Evolutionary conservation across 1,140 invertebrate genomes (phyloP).

Genomic region (Zaprionus lachaisei): DNA sequence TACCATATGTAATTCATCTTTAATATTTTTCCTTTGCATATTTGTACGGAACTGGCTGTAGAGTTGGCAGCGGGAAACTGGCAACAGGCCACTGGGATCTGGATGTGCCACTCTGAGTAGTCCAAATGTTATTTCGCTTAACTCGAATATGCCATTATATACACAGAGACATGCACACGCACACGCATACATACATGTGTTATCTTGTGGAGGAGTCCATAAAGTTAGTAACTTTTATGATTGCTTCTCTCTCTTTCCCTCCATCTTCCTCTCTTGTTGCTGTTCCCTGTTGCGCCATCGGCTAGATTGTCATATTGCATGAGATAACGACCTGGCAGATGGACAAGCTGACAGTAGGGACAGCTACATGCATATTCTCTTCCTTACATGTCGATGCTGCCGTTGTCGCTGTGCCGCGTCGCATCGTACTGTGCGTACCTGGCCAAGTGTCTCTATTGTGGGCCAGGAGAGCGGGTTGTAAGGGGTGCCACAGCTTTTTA

Average conservation of each 20-base stretch:
- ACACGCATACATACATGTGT: background rate
- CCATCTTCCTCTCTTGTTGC: slow-evolving; percentile 16
- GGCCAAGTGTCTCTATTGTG: slow-evolving; percentile 17
- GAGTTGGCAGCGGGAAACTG: background rate
- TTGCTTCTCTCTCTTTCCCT: slow-evolving; percentile 31
- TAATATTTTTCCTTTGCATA: slow-evolving; percentile 75
- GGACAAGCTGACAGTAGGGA: slow-evolving; percentile 56
- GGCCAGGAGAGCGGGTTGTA: background rate
- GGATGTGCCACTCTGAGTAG: slow-evolving; percentile 1
- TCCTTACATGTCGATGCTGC: slow-evolving; percentile 47
- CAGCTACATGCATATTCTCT: slow-evolving; percentile 55
- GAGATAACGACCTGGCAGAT: slow-evolving; percentile 69
- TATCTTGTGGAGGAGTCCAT: slow-evolving; percentile 21
- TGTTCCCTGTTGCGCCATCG: slow-evolving; percentile 28
- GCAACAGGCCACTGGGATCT: slow-evolving; percentile 4
- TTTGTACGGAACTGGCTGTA: slow-evolving; percentile 54
- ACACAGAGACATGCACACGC: background rate
- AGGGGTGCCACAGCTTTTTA: slow-evolving; percentile 34
- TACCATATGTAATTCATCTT: slow-evolving; percentile 68
- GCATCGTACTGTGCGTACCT: slow-evolving; percentile 18
- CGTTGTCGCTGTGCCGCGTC: slow-evolving; percentile 7
- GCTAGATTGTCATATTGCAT: slow-evolving; percentile 74
- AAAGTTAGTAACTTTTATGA: slow-evolving; percentile 57
- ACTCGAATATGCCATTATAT: slow-evolving; percentile 68
- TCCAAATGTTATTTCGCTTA: slow-evolving; percentile 63